phyloP scores from a whole-genome alignment of 2,797 vertebrate genomes.

The Chanos chanos region DNA sequence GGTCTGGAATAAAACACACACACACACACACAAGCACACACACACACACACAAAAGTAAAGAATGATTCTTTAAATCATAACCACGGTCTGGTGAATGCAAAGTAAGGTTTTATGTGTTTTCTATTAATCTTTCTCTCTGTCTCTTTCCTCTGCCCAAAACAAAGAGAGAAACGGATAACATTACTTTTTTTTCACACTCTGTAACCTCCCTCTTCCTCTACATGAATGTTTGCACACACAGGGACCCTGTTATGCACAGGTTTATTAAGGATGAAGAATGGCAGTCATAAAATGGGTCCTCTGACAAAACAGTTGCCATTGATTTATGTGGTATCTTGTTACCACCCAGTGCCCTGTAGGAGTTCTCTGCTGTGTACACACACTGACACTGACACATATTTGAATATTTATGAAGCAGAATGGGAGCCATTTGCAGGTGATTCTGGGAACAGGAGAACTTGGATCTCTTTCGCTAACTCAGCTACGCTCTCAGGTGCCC shows the following conservation, averaged over 20 bases:
- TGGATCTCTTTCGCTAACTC: slow-evolving; percentile 21
- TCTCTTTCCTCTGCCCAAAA: too few species aligned
- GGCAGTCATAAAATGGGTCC: slow-evolving; percentile 52
- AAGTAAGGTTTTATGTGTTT: too few species aligned
- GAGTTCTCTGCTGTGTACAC: slow-evolving; percentile 69
- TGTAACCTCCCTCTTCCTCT: too few species aligned
- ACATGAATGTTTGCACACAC: not conserved
- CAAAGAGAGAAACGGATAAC: too few species aligned
- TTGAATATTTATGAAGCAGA: slow-evolving; percentile 73
- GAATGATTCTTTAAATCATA: too few species aligned
- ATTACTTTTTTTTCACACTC: too few species aligned
- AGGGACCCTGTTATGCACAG: slow-evolving; percentile 42
- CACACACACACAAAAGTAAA: too few species aligned
- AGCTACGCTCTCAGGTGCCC: slow-evolving; percentile 18
- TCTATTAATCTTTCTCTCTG: too few species aligned
- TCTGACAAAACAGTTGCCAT: slow-evolving; percentile 54
- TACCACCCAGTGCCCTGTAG: slow-evolving; percentile 58
- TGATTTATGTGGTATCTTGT: slow-evolving; percentile 63
- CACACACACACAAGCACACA: too few species aligned
- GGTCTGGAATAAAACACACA: too few species aligned
- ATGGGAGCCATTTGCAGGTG: slow-evolving; percentile 45
- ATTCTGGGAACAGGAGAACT: slow-evolving; percentile 29
- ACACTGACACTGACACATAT: slow-evolving; percentile 57
- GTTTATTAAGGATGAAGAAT: slow-evolving; percentile 56
- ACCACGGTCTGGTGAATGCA: too few species aligned